Percentiles rank a stretch among this genome's conserved stretches.
These are phyloP conservation scores for Pangasius djambal DNA, from an alignment of 2,797 vertebrate species.

Conservation along the genomic window DNA sequence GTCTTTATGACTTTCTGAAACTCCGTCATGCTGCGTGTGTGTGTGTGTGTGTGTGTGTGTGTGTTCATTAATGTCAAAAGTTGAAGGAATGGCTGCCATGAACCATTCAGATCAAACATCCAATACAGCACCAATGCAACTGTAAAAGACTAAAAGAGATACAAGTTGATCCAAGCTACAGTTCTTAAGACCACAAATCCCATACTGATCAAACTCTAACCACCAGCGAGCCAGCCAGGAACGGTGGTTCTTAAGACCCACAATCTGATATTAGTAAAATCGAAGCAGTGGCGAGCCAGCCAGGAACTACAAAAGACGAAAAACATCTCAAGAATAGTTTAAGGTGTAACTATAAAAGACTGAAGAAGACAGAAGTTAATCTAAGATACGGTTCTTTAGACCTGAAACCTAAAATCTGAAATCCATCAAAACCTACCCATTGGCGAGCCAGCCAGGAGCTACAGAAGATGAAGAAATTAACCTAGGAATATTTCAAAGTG, in stretches of 20 bases:
- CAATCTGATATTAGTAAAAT: neutral
- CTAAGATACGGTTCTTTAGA: too few relatives aligned
- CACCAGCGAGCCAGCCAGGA: neutral
- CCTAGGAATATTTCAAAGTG: neutral
- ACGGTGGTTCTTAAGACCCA: neutral
- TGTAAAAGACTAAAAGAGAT: neutral
- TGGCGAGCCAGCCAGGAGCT: neutral
- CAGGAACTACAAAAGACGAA: neutral
- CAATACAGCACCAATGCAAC: neutral
- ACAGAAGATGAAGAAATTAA: neutral
- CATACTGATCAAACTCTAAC: neutral
- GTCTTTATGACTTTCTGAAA: slow-evolving; percentile 48
- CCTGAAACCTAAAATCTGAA: too few relatives aligned
- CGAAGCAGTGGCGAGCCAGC: neutral
- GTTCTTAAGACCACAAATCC: neutral
- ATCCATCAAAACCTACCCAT: neutral
- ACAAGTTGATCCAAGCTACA: neutral
- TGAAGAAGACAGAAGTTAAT: too few relatives aligned
- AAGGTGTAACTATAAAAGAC: neutral
- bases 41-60: slow-evolving; percentile 33
- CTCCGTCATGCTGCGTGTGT: slow-evolving; percentile 22
- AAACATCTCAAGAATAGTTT: neutral
- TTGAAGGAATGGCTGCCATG: slow-evolving; percentile 7
- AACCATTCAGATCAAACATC: slow-evolving; percentile 8
- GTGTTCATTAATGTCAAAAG: slow-evolving; percentile 24